These are phyloP conservation scores for Drosophila cardini DNA, from an alignment of 1,140 invertebrate genomes.

Conservation along the genomic window DNA sequence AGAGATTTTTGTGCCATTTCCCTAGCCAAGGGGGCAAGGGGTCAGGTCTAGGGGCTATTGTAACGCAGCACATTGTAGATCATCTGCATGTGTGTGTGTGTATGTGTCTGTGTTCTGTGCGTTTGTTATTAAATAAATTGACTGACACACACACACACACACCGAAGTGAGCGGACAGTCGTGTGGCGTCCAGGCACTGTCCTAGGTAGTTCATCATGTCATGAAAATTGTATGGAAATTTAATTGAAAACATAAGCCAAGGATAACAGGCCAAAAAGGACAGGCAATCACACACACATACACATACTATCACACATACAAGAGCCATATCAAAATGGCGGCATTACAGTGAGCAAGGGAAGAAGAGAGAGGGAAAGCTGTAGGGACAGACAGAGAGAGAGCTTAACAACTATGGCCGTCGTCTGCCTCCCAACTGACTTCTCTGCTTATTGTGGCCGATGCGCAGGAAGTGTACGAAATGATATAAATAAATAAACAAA, in stretches of 20 bases:
- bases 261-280: conserved; percentile 81
- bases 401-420: conserved; percentile 69
- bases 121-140: conserved; percentile 84
- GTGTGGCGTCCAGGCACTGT: conserved; percentile 48
- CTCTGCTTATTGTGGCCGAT: conserved; percentile 59
- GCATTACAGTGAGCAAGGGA: conserved; percentile 14
- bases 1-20: conserved; percentile 59
- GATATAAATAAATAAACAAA: conserved; percentile 82
- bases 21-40: conserved; percentile 6
- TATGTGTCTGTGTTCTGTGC: conserved; percentile 44
- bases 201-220: conserved; percentile 82
- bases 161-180: conserved; percentile 36
- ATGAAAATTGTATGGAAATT: conserved; percentile 84
- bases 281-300: conserved; percentile 67
- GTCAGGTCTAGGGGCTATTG: conserved; percentile 17
- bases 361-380: not conserved
- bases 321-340: conserved; percentile 49
- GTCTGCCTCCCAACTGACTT: conserved; percentile 40
- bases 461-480: conserved; percentile 80
- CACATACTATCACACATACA: conserved; percentile 36
- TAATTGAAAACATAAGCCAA: conserved; percentile 84
- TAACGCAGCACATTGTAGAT: conserved; percentile 26
- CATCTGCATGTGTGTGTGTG: conserved; percentile 9
- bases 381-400: conserved; percentile 8
- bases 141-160: conserved; percentile 50